Evolutionary conservation across 2,888 invertebrate genomes (phyloP).

Genomic region (Leptinotarsa tumamoca): DNA sequence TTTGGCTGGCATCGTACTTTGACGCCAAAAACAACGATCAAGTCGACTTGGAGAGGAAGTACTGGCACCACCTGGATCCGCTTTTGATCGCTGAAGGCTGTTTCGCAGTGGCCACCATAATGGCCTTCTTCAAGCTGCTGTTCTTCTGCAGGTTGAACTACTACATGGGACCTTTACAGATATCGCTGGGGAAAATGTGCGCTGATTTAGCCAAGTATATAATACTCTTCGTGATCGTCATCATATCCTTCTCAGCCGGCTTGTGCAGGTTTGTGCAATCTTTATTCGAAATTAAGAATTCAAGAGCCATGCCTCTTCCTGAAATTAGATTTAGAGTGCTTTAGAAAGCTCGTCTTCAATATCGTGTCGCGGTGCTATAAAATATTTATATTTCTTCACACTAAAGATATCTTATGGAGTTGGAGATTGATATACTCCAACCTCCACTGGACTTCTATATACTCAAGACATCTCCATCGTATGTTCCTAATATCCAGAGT

Average conservation of each 20-base stretch:
- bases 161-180: conserved; percentile 75
- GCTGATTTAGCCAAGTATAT: conserved; percentile 75
- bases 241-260: conserved; percentile 73
- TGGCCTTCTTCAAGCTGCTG: conserved; percentile 75
- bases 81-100: conserved; percentile 75
- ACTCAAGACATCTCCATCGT: too few species aligned
- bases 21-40: conserved; percentile 67
- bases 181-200: conserved; percentile 77
- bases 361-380: too few species aligned
- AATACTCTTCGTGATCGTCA: conserved; percentile 72
- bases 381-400: too few species aligned
- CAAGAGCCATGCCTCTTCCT: too few species aligned
- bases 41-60: conserved; percentile 71
- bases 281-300: too few species aligned
- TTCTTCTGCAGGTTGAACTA: conserved; percentile 74
- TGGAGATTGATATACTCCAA: too few species aligned
- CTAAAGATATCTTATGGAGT: too few species aligned
- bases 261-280: conserved; percentile 64
- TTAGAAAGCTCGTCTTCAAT: too few species aligned
- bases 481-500: too few species aligned
- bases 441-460: too few species aligned
- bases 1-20: conserved; percentile 73
- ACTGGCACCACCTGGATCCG: conserved; percentile 76
- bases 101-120: conserved; percentile 75
- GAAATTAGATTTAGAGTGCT: too few species aligned